Evolutionary conservation across 92 coral and sea anemone genomes (phyloP).

Genomic region (Montipora capitata): DNA sequence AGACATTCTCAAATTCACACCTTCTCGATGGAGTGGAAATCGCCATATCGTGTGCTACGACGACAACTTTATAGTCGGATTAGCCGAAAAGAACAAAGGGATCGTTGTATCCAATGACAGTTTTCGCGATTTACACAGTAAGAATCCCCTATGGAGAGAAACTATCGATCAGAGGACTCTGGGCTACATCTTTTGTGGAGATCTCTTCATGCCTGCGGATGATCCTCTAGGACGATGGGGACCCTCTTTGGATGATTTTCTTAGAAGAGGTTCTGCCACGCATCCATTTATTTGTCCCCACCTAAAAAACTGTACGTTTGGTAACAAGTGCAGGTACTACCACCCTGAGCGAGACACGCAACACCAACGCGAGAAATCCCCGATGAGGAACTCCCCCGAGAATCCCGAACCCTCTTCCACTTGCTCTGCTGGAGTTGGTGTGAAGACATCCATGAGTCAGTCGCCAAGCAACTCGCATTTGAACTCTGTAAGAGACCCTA

Average conservation of each 20-base stretch:
- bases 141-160: conserved; percentile 87
- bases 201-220: conserved; percentile 94
- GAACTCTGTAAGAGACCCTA: conserved; percentile 17
- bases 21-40: conserved; percentile 81
- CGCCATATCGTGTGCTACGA: conserved; percentile 94
- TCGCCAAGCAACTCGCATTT: not conserved
- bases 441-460: conserved; percentile 5
- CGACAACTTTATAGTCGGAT: conserved; percentile 86
- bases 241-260: conserved; percentile 90
- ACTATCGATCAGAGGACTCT: conserved; percentile 90
- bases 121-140: conserved; percentile 85
- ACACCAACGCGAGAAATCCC: conserved; percentile 43
- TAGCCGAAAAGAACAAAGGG: conserved; percentile 85
- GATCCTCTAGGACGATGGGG: conserved; percentile 97
- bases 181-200: conserved; percentile 90
- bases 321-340: conserved; percentile 88
- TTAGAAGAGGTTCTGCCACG: conserved; percentile 85
- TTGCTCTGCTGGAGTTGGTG: not conserved
- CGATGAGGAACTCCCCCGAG: conserved; percentile 12
- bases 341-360: conserved; percentile 94
- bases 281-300: conserved; percentile 93
- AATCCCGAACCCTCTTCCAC: conserved; percentile 10
- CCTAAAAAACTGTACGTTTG: conserved; percentile 92
- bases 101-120: conserved; percentile 95
- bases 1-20: conserved; percentile 83